Percentiles rank a stretch among this genome's conserved stretches.
phyloP scores from a whole-genome alignment of 92 coral and sea anemone species.

The Micromussa lordhowensis region DNA sequence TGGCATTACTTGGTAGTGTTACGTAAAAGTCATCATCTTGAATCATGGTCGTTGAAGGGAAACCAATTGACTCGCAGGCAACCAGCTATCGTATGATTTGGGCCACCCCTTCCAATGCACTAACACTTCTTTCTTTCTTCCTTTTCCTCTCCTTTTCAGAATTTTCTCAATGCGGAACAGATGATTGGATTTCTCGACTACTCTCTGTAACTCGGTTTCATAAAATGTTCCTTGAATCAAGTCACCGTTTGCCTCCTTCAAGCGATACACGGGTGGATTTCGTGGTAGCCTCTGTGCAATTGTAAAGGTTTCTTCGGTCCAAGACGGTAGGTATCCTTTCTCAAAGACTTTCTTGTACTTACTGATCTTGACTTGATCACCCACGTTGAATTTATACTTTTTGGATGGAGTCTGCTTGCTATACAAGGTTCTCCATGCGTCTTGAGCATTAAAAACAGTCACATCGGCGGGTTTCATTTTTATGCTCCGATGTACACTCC shows the following conservation, averaged over 20 bases:
- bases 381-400: slow-evolving; percentile 27
- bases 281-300: slow-evolving; percentile 23
- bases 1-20: too few species aligned
- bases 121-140: slow-evolving; percentile 1
- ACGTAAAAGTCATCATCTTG: too few species aligned
- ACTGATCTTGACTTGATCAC: too few species aligned
- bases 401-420: neutral
- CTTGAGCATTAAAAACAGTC: too few species aligned
- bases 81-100: slow-evolving; percentile 42
- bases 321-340: slow-evolving; percentile 35
- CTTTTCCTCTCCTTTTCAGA: neutral
- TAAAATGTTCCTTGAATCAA: too few species aligned
- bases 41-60: neutral
- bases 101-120: slow-evolving; percentile 53
- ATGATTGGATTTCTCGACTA: too few species aligned
- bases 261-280: too few species aligned
- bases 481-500: slow-evolving; percentile 42
- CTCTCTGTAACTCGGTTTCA: too few species aligned
- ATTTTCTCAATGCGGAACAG: slow-evolving; percentile 52
- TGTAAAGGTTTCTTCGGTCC: slow-evolving; percentile 57
- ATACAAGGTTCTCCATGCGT: too few species aligned
- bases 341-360: too few species aligned
- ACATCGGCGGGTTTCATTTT: too few species aligned
- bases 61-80: slow-evolving; percentile 12
- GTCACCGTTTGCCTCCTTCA: too few species aligned